Evolutionary conservation across 1,140 invertebrate species (phyloP).

Genomic region (Apis laboriosa): DNA sequence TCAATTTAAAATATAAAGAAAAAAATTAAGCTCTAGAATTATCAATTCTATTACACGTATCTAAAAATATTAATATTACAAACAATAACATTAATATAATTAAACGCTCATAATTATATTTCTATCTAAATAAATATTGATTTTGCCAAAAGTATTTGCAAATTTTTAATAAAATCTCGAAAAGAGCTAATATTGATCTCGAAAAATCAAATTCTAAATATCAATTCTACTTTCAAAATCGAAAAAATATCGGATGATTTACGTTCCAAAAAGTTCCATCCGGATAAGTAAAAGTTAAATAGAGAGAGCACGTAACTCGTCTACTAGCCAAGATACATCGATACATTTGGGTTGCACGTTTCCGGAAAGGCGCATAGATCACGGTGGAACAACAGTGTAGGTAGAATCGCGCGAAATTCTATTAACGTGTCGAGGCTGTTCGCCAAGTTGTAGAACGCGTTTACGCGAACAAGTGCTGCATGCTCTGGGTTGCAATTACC

Average conservation of each 20-base stretch:
- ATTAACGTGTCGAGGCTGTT: slow-evolving; percentile 10
- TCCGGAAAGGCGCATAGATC: background rate
- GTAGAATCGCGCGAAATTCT: slow-evolving; percentile 12
- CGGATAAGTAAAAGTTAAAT: background rate
- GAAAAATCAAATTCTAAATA: background rate
- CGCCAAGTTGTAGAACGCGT: slow-evolving; percentile 21
- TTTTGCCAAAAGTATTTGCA: too few relatives aligned
- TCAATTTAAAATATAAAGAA: too few relatives aligned
- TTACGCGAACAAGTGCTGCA: background rate
- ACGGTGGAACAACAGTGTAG: background rate
- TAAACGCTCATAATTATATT: too few relatives aligned
- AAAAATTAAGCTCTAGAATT: too few relatives aligned
- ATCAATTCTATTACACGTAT: too few relatives aligned
- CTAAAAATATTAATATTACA: too few relatives aligned
- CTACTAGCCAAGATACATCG: background rate
- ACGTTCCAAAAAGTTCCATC: background rate
- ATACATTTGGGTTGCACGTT: background rate
- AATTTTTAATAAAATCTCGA: too few relatives aligned
- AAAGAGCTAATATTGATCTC: background rate
- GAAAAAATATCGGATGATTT: background rate
- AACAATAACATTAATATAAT: too few relatives aligned
- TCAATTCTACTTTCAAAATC: too few relatives aligned
- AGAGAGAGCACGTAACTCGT: too few relatives aligned
- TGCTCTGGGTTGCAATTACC: slow-evolving; percentile 8
- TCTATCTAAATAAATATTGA: too few relatives aligned